Evolutionary conservation across 2,888 invertebrate species (phyloP).

Genomic region (Drosophila nr. perissopoda): DNA sequence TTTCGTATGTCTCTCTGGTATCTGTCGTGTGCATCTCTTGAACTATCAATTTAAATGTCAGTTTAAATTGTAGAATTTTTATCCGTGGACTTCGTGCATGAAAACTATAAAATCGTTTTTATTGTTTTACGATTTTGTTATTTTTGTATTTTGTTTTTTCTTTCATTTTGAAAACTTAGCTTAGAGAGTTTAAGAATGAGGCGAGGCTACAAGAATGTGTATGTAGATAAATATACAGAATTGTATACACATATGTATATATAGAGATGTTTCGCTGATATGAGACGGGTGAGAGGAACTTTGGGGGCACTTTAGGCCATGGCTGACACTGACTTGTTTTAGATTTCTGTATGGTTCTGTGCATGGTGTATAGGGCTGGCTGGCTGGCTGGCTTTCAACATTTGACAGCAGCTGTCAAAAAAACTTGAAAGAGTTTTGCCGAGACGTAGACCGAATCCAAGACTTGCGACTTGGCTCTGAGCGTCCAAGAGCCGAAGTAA

Average conservation of each 20-base stretch:
- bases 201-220: conserved; percentile 44
- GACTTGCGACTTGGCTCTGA: conserved; percentile 40
- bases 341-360: conserved; percentile 64
- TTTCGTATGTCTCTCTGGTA: conserved; percentile 54
- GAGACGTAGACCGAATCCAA: conserved; percentile 67
- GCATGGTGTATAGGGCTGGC: conserved; percentile 18
- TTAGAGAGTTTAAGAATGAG: conserved; percentile 60
- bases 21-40: conserved; percentile 83
- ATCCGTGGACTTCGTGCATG: conserved; percentile 81
- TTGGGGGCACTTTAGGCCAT: conserved; percentile 59
- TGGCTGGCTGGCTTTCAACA: conserved; percentile 72
- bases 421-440: conserved; percentile 79
- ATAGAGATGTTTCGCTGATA: conserved; percentile 71
- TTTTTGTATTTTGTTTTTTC: conserved; percentile 24
- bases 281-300: conserved; percentile 51
- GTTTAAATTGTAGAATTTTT: conserved; percentile 83
- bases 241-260: conserved; percentile 4
- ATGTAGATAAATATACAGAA: conserved; percentile 15
- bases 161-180: conserved; percentile 66
- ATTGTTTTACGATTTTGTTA: conserved; percentile 66
- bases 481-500: conserved; percentile 60
- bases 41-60: conserved; percentile 84
- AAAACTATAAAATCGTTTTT: conserved; percentile 79
- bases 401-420: conserved; percentile 80
- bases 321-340: conserved; percentile 72